These are phyloP conservation scores for Larimichthys polyactis DNA, from an alignment of 2,113 vertebrate species.

Conservation along the genomic window DNA sequence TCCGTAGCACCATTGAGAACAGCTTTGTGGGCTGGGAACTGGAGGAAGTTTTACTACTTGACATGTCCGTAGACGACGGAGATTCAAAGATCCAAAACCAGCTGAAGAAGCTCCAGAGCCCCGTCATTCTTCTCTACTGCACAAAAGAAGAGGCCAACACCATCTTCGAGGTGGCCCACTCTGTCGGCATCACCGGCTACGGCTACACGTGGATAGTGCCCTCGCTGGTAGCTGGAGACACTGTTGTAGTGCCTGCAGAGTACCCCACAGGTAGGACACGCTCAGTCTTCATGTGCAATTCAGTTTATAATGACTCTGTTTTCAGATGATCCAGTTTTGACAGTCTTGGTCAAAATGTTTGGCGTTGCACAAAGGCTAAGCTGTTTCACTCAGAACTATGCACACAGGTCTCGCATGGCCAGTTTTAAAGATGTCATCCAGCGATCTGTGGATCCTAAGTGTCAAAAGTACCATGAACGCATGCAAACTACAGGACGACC, in stretches of 20 bases:
- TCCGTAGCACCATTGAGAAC: conserved; percentile 92
- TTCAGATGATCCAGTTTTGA: background rate
- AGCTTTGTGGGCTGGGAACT: conserved; percentile 99
- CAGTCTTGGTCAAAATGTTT: background rate
- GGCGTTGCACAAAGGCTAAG: background rate
- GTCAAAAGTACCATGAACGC: background rate
- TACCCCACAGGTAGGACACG: conserved; percentile 88
- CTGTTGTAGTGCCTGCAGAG: conserved; percentile 92
- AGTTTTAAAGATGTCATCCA: background rate
- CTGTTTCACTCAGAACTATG: background rate
- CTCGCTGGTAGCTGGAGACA: conserved; percentile 95
- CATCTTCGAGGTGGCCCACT: conserved; percentile 97
- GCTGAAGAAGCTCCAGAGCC: conserved; percentile 98
- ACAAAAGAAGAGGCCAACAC: conserved; percentile 98
- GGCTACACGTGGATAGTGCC: conserved; percentile 99
- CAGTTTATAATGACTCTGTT: background rate
- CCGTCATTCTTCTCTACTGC: conserved; percentile 97
- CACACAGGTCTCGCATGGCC: background rate
- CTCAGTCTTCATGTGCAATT: background rate
- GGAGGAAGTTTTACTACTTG: conserved; percentile 96
- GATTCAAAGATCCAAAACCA: conserved; percentile 99
- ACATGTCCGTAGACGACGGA: conserved; percentile 96
- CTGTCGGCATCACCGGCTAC: conserved; percentile 97
- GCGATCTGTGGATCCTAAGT: background rate
- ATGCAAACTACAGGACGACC: background rate